Evolutionary conservation across 2,797 vertebrate species (phyloP).

Genomic region (Gymnothorax reevesii): DNA sequence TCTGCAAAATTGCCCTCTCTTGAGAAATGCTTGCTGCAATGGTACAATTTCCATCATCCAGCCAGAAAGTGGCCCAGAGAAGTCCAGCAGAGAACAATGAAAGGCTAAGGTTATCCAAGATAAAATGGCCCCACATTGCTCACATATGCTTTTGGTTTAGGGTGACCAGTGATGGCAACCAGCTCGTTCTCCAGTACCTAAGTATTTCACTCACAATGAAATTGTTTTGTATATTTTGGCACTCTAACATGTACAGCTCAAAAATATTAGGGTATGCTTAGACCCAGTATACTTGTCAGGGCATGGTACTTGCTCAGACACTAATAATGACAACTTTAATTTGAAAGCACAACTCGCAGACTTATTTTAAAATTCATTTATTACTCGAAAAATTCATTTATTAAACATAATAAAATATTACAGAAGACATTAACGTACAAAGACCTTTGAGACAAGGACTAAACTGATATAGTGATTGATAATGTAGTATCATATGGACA

Average conservation of each 20-base stretch:
- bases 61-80: not conserved
- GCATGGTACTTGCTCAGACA: constrained; percentile 17
- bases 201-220: not conserved
- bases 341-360: not conserved
- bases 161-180: not conserved
- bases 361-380: constrained; percentile 52
- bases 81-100: not conserved
- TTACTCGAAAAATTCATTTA: constrained; percentile 58
- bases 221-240: not conserved
- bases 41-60: not conserved
- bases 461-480: not conserved
- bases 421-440: constrained; percentile 49
- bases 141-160: not conserved
- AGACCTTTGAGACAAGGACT: constrained; percentile 50
- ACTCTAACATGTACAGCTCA: not conserved
- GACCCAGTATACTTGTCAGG: constrained; percentile 16
- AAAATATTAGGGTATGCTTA: not conserved
- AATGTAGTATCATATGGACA: not conserved
- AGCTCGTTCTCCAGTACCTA: not conserved
- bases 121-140: not conserved
- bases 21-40: not conserved
- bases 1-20: not conserved
- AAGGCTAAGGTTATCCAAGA: not conserved
- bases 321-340: not conserved
- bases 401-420: constrained; percentile 56